Base-by-base conservation (phyloP, 2,888 invertebrate genomes). In the Megamerina dolium region DNA sequence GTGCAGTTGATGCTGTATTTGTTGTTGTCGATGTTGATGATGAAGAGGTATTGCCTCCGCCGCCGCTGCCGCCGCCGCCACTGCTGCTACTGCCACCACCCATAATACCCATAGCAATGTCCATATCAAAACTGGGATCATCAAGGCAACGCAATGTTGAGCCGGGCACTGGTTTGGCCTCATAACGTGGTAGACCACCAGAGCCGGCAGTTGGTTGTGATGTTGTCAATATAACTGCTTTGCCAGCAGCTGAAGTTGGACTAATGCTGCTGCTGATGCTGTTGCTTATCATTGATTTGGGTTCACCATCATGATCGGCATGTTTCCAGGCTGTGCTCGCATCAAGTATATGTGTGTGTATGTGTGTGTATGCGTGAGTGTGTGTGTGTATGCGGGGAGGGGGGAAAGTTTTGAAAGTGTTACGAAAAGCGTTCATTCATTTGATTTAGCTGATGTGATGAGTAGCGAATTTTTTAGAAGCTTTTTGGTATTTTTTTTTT, bases 111-210 rank as follows among this genome's bases (percentile, higher is more conserved):
- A 48, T 29, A 35, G 44, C 48, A 31, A 48, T 47, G 40, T 55
- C 55, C 45, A 51, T 73, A 53, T 75, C 75, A 59, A 75, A 76
- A 14, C 71, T 67, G 41, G 78, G 77, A 61, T 78, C 79, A 43
- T 79, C 78, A 34, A 78, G 63, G 56, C 76, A 75, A 51, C 73
- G 70, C 14, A 76, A 61, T 49, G 74, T 75, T 42, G 75, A 74
- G 40, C 75, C 76, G 26, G 73, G 72, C 43, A 74, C 60, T 6
- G 73, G 69, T 52, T 72, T 74, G 54, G 16, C 49, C 10, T 33
- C 19, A 49, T 50, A 37, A 34, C 39, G 39, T 40, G 47, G 50
- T 13, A 46, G 45, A 37, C 42, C 57, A 39, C 59, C 61, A 32
- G 39, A 29, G 33, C 45, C 46, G 37, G 42, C 40, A 26, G 34